Conservation (phyloP, 1,140 invertebrate genomes). For the Drosophila erecta region DNA sequence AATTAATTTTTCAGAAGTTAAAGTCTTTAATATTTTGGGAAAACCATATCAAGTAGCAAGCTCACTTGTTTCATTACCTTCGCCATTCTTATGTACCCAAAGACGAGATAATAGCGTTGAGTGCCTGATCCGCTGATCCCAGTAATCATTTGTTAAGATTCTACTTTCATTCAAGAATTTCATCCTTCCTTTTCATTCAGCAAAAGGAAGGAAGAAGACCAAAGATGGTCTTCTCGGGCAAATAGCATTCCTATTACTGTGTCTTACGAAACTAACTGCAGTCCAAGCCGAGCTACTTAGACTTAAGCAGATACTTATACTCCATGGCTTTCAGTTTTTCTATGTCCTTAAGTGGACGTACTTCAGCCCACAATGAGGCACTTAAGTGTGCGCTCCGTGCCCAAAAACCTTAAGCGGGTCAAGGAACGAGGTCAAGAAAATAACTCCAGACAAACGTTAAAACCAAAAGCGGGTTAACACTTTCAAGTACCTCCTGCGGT, state of each 20-base stretch:
- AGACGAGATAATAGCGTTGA: not conserved
- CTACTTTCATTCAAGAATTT: not conserved
- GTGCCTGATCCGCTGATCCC: conserved; percentile 13
- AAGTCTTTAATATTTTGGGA: too few relatives aligned
- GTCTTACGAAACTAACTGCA: conserved; percentile 30
- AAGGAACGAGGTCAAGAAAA: conserved; percentile 26
- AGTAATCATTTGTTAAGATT: not conserved
- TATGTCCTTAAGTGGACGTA: conserved; percentile 55
- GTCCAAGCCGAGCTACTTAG: conserved; percentile 34
- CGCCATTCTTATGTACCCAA: too few relatives aligned
- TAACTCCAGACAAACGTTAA: not conserved
- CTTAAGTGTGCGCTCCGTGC: conserved; percentile 64
- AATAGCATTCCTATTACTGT: conserved; percentile 1
- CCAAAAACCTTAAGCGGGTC: conserved; percentile 49
- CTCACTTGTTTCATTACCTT: too few relatives aligned
- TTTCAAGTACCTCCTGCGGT: conserved; percentile 59
- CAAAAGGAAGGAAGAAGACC: too few relatives aligned
- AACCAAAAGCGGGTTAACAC: conserved; percentile 58
- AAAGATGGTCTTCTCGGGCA: conserved; percentile 18
- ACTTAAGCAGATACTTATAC: conserved; percentile 20
- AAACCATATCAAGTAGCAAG: too few relatives aligned
- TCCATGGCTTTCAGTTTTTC: not conserved
- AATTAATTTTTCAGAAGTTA: too few relatives aligned
- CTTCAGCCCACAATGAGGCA: conserved; percentile 66
- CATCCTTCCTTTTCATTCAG: conserved; percentile 37